Evolutionary conservation across 1,140 invertebrate genomes (phyloP), one percentile per base, ranked within the genome.

Genomic region (Parasteatoda tepidariorum): DNA sequence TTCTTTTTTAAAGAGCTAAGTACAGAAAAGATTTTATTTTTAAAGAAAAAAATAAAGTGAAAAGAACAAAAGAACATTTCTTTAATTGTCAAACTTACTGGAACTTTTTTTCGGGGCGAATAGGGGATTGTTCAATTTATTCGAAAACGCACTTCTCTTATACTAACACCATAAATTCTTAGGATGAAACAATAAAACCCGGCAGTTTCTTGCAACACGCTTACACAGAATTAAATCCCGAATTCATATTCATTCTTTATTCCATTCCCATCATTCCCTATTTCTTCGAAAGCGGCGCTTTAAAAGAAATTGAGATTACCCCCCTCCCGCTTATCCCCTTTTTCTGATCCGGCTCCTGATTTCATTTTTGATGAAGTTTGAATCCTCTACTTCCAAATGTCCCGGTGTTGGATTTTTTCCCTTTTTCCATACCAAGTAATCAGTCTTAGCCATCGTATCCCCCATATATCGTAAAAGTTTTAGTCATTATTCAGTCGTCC

Each of bases 341-440:
- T 1, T 9, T 7, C 9, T 9, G 41, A 75, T 75, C 34, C 62
- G 22, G 38, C 33, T 66, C 59, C 41, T 66, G 74, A 78, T 78
- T 78, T 78, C 38, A 55, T 78, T 78, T 61, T 24, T 78, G 74
- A 78, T 76, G 74, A 76, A 76, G 74, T 76, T 64, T 24, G 74
- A 76, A 76, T 76, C 74, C 74, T 48, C 33, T 2, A 13, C n/a
- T 18, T 48, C 18, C 9, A 48, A 48, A 9, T n/a, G n/a, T n/a
- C n/a, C n/a, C 41, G n/a, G 31, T 67, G 64, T 67, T 62, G 15
- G 28, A n/a, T 15, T 28, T 31, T 48, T 61, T 59, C n/a, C n/a
- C 55, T 74, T 54, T 28, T 3, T 41, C 64, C 48, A 34, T 66
- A 41, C 74, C 61, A 3, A n/a, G 30, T 33, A 54, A 66, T 78